Evolutionary conservation across 1,140 invertebrate species (phyloP).

Genomic region (Bradysia coprophila): DNA sequence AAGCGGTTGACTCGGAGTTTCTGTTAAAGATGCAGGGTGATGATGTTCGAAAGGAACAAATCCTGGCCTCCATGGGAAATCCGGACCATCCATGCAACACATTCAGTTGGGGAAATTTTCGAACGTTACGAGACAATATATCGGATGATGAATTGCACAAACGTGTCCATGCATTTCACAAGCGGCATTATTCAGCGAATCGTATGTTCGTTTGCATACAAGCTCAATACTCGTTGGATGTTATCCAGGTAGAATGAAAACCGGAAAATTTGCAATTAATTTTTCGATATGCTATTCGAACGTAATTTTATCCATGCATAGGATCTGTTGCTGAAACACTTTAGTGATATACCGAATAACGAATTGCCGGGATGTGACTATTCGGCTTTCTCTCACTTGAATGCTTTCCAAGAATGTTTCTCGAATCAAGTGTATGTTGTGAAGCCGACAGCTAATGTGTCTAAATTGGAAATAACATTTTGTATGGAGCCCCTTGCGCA

Average conservation of each 20-base stretch:
- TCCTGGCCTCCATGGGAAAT: constrained; percentile 46
- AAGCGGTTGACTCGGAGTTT: constrained; percentile 69
- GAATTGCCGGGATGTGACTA: constrained; percentile 38
- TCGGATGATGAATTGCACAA: constrained; percentile 40
- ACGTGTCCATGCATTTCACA: constrained; percentile 57
- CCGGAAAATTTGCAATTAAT: not conserved
- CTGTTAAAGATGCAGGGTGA: constrained; percentile 18
- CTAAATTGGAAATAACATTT: constrained; percentile 58
- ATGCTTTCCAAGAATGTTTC: constrained; percentile 46
- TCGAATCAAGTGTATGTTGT: constrained; percentile 53
- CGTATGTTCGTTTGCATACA: constrained; percentile 72
- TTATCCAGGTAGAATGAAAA: constrained; percentile 37
- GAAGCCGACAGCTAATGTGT: constrained; percentile 48
- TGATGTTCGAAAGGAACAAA: constrained; percentile 34
- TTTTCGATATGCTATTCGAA: not conserved
- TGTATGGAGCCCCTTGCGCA: constrained; percentile 53
- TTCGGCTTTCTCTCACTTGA: constrained; percentile 17
- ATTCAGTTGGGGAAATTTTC: constrained; percentile 72
- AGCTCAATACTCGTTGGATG: constrained; percentile 58
- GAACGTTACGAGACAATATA: constrained; percentile 50
- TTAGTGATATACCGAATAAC: constrained; percentile 44
- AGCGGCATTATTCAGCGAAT: constrained; percentile 71
- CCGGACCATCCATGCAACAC: constrained; percentile 50
- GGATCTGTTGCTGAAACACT: constrained; percentile 34
- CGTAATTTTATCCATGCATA: constrained; percentile 1